Conservation (phyloP, 2,113 vertebrate genomes). For the human region GRCh38 chr9:91637001-91637500, state of each 20-base stretch:
- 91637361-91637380: no score
- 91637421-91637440: no score
- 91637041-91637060: background rate
- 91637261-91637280: background rate
- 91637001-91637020: background rate
- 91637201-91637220: no score
- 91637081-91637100: background rate
- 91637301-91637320: background rate
- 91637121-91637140: background rate
- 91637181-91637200: background rate
- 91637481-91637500: background rate
- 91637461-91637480: background rate
- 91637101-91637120: background rate
- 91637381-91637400: no score
- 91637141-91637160: background rate
- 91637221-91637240: background rate
- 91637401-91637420: background rate
- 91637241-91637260: background rate
- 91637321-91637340: background rate
- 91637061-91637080: background rate
- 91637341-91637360: no score
- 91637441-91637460: no score
- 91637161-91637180: background rate
- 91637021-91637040: background rate
- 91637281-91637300: background rate